Conservation (phyloP, 2,888 invertebrate genomes). For the Brachypterus glaber region DNA sequence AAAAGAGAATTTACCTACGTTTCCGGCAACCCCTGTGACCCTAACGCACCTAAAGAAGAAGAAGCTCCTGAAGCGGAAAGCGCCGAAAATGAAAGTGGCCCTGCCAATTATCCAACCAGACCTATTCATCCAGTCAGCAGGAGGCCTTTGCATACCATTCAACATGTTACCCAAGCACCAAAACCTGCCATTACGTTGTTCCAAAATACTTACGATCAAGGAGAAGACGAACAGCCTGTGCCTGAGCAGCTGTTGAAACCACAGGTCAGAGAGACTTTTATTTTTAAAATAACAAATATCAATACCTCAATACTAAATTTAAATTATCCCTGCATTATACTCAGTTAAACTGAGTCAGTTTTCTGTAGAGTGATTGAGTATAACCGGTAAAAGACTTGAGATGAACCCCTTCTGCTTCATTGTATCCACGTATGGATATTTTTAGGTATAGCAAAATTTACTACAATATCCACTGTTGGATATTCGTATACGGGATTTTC, state of each 20-base stretch:
- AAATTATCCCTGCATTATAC: no score
- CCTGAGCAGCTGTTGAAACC: slow-evolving; percentile 41
- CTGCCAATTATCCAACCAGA: slow-evolving; percentile 54
- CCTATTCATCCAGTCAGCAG: slow-evolving; percentile 37
- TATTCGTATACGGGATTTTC: no score
- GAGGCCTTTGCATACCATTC: slow-evolving; percentile 32
- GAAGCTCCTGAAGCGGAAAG: slow-evolving; percentile 44
- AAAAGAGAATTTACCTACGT: slow-evolving; percentile 80
- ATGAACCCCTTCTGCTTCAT: no score
- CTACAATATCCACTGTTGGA: no score
- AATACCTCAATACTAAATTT: no score
- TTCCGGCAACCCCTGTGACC: slow-evolving; percentile 77
- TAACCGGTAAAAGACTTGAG: no score
- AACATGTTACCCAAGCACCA: slow-evolving; percentile 37
- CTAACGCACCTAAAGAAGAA: slow-evolving; percentile 65
- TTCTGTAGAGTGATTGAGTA: no score
- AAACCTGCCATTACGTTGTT: slow-evolving; percentile 55
- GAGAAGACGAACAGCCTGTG: slow-evolving; percentile 51
- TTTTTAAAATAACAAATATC: no score
- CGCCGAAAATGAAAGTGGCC: slow-evolving; percentile 47
- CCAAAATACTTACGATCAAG: slow-evolving; percentile 62
- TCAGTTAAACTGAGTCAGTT: no score
- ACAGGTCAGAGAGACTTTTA: no score
- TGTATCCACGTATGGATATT: no score
- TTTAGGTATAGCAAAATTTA: no score